Evolutionary conservation across 2,797 vertebrate species (phyloP), one percentile per base, ranked within the genome.

Genomic region (Sebastes glaucus): DNA sequence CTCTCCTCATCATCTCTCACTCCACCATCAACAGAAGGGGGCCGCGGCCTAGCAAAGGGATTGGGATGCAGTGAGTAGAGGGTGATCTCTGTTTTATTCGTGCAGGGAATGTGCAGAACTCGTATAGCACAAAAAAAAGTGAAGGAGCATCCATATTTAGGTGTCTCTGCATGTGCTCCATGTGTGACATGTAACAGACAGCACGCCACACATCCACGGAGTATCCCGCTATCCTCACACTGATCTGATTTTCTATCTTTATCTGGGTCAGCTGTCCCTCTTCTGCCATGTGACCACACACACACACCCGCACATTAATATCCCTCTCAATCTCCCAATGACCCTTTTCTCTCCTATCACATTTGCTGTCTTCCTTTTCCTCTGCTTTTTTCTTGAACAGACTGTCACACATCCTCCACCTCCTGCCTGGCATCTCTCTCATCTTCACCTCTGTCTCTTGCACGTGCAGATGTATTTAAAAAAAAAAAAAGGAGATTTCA

Each of bases 231-330:
- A 69, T 76, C 80, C 71, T 49, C 56, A 18, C 18, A 49, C 78
- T 80, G 82, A 84, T 89, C 84, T 82, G 38, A 56, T 77, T 85
- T 88, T 83, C 67, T 71, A 30, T 88, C 64, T 72, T 74, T 90
- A 95, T 94, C 87, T 95, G 89, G 94, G 94, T 95, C 93, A 92
- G 93, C 92, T 93, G 93, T 87, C 86, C 81, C 72, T 86, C 59
- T 92, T 91, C 81, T 69, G 35, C 76, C 86, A 76, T 64, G 78
- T 75, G 88, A 86, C 25, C 66, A 4, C 6, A 5, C 84, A 67
- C 73, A 78, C 77, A 65, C 73, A 78, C 77, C 56, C 16, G 23
- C 77, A 83, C 83, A 73, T 11, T 11, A 82, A 90, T 87, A 92
- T 90, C 91, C 88, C 89, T 87, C 83, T 66, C 87, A 87, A 89